Percentiles rank a stretch among this genome's conserved stretches.
Conservation (phyloP, 2,797 vertebrate species). For the Nannoperca australis region DNA sequence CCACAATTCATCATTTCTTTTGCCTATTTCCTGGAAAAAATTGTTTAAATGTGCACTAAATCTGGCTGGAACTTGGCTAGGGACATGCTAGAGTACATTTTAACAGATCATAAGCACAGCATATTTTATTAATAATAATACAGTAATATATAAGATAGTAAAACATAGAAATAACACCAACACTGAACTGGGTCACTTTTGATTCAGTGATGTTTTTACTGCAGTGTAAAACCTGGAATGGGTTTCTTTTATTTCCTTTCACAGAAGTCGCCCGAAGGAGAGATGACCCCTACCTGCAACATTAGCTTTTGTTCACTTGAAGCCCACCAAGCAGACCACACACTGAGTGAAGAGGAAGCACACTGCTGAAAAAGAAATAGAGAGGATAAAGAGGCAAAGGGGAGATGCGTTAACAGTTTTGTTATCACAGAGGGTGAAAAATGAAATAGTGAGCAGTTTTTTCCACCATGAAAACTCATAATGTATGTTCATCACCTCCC, state of each 20-base stretch:
- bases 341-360: constrained; percentile 55
- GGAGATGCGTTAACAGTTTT: constrained; percentile 64
- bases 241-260: constrained; percentile 47
- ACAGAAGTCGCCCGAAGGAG: constrained; percentile 38
- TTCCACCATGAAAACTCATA: constrained; percentile 63
- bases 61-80: background rate
- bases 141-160: background rate
- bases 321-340: constrained; percentile 73
- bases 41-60: too few relatives aligned
- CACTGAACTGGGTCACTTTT: background rate
- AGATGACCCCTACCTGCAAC: constrained; percentile 64
- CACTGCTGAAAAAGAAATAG: constrained; percentile 28
- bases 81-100: background rate
- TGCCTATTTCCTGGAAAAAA: background rate
- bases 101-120: background rate
- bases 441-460: constrained; percentile 61
- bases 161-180: background rate
- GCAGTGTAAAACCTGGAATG: constrained; percentile 13
- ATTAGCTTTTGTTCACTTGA: constrained; percentile 52
- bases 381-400: constrained; percentile 47
- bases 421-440: constrained; percentile 69
- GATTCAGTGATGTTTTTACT: background rate
- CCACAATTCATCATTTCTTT: background rate
- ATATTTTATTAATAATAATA: too few relatives aligned
- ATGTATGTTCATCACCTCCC: constrained; percentile 46